Base-by-base conservation (phyloP, 2,797 vertebrate genomes). In the Rhinella marina region DNA sequence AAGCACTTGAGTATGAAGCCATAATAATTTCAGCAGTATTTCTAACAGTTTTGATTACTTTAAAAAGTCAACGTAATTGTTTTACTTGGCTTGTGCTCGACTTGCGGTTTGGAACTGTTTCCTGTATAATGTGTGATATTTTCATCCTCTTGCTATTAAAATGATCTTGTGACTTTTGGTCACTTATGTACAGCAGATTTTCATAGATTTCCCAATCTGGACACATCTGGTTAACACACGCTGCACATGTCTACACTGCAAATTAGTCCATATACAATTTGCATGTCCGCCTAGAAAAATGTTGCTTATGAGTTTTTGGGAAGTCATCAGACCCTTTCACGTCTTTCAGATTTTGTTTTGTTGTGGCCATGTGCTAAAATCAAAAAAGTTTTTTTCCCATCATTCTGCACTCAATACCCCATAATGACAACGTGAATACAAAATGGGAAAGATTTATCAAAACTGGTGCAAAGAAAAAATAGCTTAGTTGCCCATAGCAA, bases 81-180 rank as follows among this genome's bases (percentile, higher is more conserved):
- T 76, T 82, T 82, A 32, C 57, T 87, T 87, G 80, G 79, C 86
- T 76, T 32, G 1, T 7, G 10, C 14, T 66, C 66, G 25, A 50
- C 19, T 75, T 87, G 86, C 19, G 80, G 86, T 82, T 87, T 87
- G 86, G 86, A 82, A 64, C 19, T 13, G 19, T 76, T 82, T 87
- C n/a, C 52, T 59, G 2, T 57, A 70, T 25, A 73, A 86, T 72
- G 77, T 81, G 85, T 72, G 64, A 86, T 86, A 86, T 72, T 81
- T 72, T 81, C 52, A 80, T 70, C 27, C 64, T 70, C 27, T 23
- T n/a, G 41, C 85, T 80, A 59, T 72, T 50, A 81, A 72, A 80
- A 16, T 59, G 32, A 59, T 64, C 50, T 68, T 72, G 19, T 81
- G 64, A 84, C 78, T 75, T 62, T 62, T 73, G 32, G 32, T 75